phyloP scores from a whole-genome alignment of 1,140 invertebrate genomes.

The Drosophila lowei region DNA sequence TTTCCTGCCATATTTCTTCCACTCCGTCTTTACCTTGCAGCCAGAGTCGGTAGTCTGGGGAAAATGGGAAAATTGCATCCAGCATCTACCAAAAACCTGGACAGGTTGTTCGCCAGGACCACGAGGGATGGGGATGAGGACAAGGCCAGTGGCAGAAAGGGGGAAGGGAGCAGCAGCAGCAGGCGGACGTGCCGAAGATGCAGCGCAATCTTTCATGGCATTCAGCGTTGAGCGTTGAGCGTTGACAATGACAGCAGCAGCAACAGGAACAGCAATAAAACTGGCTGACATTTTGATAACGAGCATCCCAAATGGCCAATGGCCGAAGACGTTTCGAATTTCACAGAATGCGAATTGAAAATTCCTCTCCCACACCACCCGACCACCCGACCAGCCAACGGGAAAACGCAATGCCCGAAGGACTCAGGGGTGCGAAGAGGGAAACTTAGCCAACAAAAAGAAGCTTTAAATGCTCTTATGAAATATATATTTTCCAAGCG shows the following conservation, averaged over 20 bases:
- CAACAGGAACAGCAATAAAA: constrained; percentile 31
- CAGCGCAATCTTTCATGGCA: constrained; percentile 55
- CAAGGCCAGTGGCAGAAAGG: neutral
- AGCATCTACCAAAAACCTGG: neutral
- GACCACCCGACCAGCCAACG: no score
- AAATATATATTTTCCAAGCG: no score
- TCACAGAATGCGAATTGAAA: constrained; percentile 24
- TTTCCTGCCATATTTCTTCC: constrained; percentile 68
- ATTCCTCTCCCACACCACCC: neutral
- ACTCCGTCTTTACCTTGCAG: constrained; percentile 6
- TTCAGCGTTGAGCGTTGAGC: constrained; percentile 39
- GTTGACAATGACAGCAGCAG: constrained; percentile 56
- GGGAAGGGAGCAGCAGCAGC: constrained; percentile 2
- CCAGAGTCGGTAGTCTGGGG: no score
- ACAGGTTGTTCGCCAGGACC: no score
- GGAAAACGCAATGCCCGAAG: no score
- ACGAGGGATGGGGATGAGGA: neutral
- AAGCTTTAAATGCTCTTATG: no score
- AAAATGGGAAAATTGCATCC: constrained; percentile 75
- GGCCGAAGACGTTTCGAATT: constrained; percentile 24
- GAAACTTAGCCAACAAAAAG: no score
- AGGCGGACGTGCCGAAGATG: constrained; percentile 66
- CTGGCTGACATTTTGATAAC: constrained; percentile 63
- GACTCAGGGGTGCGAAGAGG: no score
- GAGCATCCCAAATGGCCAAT: constrained; percentile 61